Conservation (phyloP, 2,797 vertebrate species). For the Halcyon chelicuti region DNA sequence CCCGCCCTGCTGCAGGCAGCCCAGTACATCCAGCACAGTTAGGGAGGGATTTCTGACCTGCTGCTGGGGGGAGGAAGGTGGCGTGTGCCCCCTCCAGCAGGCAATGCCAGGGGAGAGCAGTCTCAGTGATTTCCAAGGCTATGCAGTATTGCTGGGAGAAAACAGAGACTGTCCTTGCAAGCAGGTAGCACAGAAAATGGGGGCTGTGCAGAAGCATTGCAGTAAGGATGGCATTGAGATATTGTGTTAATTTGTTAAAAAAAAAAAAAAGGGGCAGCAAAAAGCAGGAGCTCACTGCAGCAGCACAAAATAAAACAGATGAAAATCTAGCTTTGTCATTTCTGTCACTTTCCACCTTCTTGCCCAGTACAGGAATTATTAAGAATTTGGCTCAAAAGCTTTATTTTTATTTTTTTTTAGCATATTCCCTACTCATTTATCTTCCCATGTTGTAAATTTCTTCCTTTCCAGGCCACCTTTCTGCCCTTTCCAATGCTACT, state of each 20-base stretch:
- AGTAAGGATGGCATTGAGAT: not conserved
- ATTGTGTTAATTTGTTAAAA: not conserved
- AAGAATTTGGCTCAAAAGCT: not conserved
- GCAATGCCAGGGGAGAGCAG: not conserved
- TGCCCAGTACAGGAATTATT: not conserved
- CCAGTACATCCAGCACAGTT: not conserved
- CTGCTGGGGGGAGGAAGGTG: fast-evolving
- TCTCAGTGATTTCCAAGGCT: not conserved
- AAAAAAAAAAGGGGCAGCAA: no score
- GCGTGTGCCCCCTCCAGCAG: not conserved
- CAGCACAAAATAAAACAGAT: not conserved
- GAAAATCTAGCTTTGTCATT: not conserved
- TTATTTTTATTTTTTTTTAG: not conserved
- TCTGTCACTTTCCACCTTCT: not conserved
- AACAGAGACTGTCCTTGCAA: not conserved
- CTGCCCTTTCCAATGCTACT: not conserved
- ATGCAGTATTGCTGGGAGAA: not conserved
- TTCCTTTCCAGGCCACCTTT: not conserved
- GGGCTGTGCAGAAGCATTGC: not conserved
- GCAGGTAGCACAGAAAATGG: not conserved
- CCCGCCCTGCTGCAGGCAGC: not conserved
- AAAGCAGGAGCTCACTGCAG: not conserved
- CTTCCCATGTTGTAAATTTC: not conserved
- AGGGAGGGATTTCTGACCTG: not conserved
- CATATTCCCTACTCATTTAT: not conserved